Evolutionary conservation across 2,797 vertebrate species (phyloP).

Genomic region (Ctenochaetus hawaiiensis): DNA sequence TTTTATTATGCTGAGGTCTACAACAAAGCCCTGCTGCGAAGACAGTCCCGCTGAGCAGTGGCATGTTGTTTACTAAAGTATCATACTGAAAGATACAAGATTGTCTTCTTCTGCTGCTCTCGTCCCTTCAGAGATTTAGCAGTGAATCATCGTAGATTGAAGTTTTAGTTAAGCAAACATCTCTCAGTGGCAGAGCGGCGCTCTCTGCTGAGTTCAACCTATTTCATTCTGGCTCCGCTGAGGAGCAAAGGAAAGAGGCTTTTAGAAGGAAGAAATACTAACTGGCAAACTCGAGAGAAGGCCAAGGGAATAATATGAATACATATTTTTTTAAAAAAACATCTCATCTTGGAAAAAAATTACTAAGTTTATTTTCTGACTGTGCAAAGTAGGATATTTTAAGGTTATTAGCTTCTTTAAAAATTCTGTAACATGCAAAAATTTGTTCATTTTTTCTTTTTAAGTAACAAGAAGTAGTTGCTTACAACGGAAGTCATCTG

Average conservation of each 20-base stretch:
- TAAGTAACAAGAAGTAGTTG: neutral
- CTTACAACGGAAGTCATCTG: neutral
- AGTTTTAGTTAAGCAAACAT: slow-evolving; percentile 61
- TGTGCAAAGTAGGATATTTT: neutral
- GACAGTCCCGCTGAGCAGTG: slow-evolving; percentile 56
- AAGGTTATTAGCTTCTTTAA: neutral
- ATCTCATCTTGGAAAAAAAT: neutral
- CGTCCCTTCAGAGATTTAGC: slow-evolving; percentile 52
- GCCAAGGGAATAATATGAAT: neutral
- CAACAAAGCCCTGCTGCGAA: slow-evolving; percentile 52
- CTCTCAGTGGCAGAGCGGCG: slow-evolving; percentile 32
- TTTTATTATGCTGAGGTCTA: slow-evolving; percentile 79
- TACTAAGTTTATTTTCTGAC: neutral
- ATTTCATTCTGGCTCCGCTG: neutral
- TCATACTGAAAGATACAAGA: slow-evolving; percentile 52
- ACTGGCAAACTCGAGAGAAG: slow-evolving; percentile 2
- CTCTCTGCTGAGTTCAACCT: slow-evolving; percentile 21
- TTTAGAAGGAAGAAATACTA: slow-evolving; percentile 13
- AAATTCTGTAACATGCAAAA: neutral
- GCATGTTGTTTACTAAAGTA: slow-evolving; percentile 67
- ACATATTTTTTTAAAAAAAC: neutral
- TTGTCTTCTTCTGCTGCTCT: slow-evolving; percentile 52
- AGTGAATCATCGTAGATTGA: slow-evolving; percentile 54
- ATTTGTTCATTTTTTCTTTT: neutral
- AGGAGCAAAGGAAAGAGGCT: slow-evolving; percentile 12